A percentile compares a stretch with the other conserved stretches of the same genome.
Evolutionary conservation across 1,140 invertebrate genomes (phyloP).

Genomic region (Globodera ellingtonae): DNA sequence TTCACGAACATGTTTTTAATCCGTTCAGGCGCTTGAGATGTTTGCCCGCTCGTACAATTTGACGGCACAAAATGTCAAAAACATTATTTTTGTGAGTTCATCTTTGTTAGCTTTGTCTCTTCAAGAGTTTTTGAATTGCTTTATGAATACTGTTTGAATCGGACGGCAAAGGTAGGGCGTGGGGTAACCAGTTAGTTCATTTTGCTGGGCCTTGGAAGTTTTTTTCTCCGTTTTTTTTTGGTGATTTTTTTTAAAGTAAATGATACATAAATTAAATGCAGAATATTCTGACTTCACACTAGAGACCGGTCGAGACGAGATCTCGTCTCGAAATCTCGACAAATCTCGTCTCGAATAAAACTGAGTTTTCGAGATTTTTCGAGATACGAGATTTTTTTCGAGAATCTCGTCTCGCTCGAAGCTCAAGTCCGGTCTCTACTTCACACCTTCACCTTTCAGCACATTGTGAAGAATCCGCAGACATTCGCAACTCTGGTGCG

Average conservation of each 20-base stretch:
- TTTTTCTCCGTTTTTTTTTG: background rate
- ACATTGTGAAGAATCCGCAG: slow-evolving; percentile 51
- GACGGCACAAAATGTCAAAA: slow-evolving; percentile 47
- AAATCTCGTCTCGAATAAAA: too few relatives aligned
- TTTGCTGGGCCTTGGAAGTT: background rate
- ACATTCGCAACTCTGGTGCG: slow-evolving; percentile 42
- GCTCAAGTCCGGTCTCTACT: too few relatives aligned
- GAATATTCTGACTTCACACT: too few relatives aligned
- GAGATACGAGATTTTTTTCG: too few relatives aligned
- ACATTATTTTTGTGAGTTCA: slow-evolving; percentile 48
- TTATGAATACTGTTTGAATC: too few relatives aligned
- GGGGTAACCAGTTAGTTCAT: slow-evolving; percentile 5
- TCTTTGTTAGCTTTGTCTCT: background rate
- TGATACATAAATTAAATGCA: too few relatives aligned
- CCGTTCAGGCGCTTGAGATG: slow-evolving; percentile 21
- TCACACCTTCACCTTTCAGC: slow-evolving; percentile 35
- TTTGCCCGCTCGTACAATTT: slow-evolving; percentile 48
- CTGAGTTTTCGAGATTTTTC: too few relatives aligned
- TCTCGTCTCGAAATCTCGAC: too few relatives aligned
- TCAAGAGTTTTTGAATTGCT: slow-evolving; percentile 13
- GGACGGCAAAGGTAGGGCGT: too few relatives aligned
- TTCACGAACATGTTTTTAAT: background rate
- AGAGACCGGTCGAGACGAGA: too few relatives aligned
- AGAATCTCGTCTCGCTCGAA: too few relatives aligned
- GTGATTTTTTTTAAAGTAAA: too few relatives aligned